Evolutionary conservation across 2,797 vertebrate species (phyloP).

Genomic region (Mus spretus): DNA sequence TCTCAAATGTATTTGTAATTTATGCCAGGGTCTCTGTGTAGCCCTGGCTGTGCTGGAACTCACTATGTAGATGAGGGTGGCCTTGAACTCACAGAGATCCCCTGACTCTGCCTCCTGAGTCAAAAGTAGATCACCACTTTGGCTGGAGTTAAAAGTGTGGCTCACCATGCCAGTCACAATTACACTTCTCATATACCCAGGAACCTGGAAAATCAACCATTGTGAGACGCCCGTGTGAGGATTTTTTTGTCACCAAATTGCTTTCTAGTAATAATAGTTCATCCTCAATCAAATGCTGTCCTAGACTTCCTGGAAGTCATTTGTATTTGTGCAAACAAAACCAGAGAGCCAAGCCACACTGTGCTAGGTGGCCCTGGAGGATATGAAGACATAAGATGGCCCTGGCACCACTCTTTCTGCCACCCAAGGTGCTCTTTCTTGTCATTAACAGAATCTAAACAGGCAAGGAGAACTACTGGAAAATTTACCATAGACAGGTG

Average conservation of each 20-base stretch:
- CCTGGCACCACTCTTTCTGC: constrained; percentile 28
- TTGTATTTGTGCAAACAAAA: constrained; percentile 54
- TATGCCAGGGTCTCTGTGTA: neutral
- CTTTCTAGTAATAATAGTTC: constrained; percentile 18
- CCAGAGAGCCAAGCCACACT: constrained; percentile 44
- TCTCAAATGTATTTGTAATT: constrained; percentile 22
- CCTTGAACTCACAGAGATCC: neutral
- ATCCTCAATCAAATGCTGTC: constrained; percentile 74
- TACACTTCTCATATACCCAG: constrained; percentile 64
- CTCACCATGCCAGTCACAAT: neutral
- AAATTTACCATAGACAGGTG: neutral
- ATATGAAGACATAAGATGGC: neutral
- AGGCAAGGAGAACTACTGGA: neutral
- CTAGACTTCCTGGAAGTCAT: constrained; percentile 52
- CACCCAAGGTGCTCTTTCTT: constrained; percentile 46
- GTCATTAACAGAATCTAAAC: constrained; percentile 61
- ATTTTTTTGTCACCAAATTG: constrained; percentile 29
- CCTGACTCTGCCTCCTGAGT: neutral
- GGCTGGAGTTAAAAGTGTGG: neutral
- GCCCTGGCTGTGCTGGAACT: neutral
- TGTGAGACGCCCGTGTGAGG: neutral
- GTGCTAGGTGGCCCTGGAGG: constrained; percentile 25
- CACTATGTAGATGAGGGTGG: neutral
- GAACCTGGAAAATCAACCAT: constrained; percentile 15
- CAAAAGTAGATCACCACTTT: no score